Conservation (phyloP, 2,888 invertebrate species). For the Adelphocoris suturalis region DNA sequence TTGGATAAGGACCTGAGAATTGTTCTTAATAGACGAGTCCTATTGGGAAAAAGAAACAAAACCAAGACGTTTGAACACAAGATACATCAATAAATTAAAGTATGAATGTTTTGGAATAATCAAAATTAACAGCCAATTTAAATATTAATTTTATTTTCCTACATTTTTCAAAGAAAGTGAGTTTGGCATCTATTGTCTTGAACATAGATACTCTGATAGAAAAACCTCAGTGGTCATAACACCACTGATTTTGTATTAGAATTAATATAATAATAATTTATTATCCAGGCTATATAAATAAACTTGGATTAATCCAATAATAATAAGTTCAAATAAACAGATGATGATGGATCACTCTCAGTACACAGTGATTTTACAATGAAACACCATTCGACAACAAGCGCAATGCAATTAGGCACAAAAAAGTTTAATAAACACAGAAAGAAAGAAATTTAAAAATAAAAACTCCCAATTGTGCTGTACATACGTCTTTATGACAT, state of each 20-base stretch:
- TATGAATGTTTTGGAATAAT: neutral
- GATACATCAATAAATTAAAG: conserved; percentile 5
- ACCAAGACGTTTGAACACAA: conserved; percentile 39
- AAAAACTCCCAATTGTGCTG: no score
- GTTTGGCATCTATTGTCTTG: neutral
- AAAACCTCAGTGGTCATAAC: conserved; percentile 48
- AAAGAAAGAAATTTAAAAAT: no score
- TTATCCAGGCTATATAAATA: no score
- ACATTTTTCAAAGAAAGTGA: neutral
- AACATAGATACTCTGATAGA: neutral
- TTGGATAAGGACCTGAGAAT: conserved; percentile 57
- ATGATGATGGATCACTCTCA: neutral
- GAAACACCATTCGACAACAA: no score
- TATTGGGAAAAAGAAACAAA: conserved; percentile 54
- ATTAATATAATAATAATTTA: no score
- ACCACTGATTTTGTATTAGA: conserved; percentile 11
- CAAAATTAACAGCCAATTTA: neutral
- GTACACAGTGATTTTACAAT: no score
- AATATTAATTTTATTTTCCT: neutral
- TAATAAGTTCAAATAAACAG: neutral
- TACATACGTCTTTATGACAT: no score
- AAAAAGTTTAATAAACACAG: no score
- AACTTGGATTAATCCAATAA: neutral
- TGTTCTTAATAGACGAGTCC: conserved; percentile 60
- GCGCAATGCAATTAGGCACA: no score